Base-by-base conservation (phyloP, 1,140 invertebrate species). In the Rhopalosiphum maidis region DNA sequence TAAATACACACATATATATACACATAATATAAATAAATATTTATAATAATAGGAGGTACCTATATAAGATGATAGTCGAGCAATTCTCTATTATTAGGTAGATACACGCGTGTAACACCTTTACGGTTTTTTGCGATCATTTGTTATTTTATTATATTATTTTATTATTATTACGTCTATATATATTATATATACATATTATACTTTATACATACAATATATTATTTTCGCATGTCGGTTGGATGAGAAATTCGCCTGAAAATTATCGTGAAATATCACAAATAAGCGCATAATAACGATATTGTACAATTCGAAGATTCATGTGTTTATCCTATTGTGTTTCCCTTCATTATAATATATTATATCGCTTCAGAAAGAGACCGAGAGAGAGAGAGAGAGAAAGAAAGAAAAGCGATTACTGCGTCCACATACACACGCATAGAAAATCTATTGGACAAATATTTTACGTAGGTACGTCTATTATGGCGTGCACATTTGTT, bases 301-400 rank as follows among this genome's bases (percentile, higher is more conserved):
- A n/a, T 43, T 37, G 60, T 41, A 91, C 41, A 25, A 91, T 46
- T 68, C 41, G 15, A 48, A 15, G 60, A 91, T 91, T 41, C 60
- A 21, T 18, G 41, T 91, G 55, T 91, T 91, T 91, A 92, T 77
- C 41, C 46, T 48, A 92, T 92, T 92, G 68, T 92, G 68, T 82
- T 77, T 22, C 15, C 37, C 9, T 46, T 86, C 85, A 46, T 91
- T 41, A 41, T 91, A 41, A 30, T 91, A 90, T 90, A 77, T 91
- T 25, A 91, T 91, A 35, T 51, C 30, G 41, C 30, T 77, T 41
- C 25, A 25, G 55, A 41, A 68, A 43, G 25, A 55, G 55, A 25
- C 25, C 8, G 23, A 1, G 22, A 23, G 37, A 85, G 21, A 37
- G 21, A 41, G 21, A 83, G 82, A 43, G 41, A 88, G 6, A 89